These are phyloP conservation scores for Diorhabda elongata DNA, from an alignment of 1,140 invertebrate genomes.

Conservation along the genomic window DNA sequence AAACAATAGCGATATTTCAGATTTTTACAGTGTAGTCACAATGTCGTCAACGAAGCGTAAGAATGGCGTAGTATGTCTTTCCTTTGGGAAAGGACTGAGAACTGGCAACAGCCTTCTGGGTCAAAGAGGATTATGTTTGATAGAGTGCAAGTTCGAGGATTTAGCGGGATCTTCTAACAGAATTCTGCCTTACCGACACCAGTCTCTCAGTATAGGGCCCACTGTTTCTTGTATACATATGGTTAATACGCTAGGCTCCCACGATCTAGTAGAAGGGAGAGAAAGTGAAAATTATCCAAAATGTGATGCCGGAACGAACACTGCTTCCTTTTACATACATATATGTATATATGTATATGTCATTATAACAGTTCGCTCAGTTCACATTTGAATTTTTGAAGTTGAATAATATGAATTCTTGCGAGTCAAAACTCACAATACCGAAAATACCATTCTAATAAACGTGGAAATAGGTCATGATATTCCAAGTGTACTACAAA, in stretches of 20 bases:
- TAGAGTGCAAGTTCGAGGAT: slow-evolving; percentile 37
- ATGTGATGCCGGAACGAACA: background rate
- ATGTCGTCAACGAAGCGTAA: background rate
- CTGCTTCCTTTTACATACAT: background rate
- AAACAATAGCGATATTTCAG: no score
- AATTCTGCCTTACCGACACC: slow-evolving; percentile 21
- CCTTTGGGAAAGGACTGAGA: slow-evolving; percentile 30
- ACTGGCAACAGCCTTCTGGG: slow-evolving; percentile 36
- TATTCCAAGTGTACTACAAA: no score
- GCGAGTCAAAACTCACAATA: no score
- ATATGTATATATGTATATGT: slow-evolving; percentile 13
- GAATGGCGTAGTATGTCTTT: background rate
- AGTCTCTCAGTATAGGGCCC: background rate
- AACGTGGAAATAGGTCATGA: no score
- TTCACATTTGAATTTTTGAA: no score
- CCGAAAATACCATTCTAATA: no score
- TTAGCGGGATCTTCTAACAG: slow-evolving; percentile 28
- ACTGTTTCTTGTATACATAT: slow-evolving; percentile 28
- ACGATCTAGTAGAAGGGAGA: slow-evolving; percentile 21
- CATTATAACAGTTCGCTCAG: slow-evolving; percentile 4
- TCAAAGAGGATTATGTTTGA: slow-evolving; percentile 36
- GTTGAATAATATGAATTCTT: no score
- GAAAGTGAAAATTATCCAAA: background rate
- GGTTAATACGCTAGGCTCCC: slow-evolving; percentile 35
- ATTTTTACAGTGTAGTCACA: background rate